A percentile compares a stretch with the other conserved stretches of the same genome.
phyloP scores from a whole-genome alignment of 2,113 vertebrate genomes.

The Ranitomeya variabilis region DNA sequence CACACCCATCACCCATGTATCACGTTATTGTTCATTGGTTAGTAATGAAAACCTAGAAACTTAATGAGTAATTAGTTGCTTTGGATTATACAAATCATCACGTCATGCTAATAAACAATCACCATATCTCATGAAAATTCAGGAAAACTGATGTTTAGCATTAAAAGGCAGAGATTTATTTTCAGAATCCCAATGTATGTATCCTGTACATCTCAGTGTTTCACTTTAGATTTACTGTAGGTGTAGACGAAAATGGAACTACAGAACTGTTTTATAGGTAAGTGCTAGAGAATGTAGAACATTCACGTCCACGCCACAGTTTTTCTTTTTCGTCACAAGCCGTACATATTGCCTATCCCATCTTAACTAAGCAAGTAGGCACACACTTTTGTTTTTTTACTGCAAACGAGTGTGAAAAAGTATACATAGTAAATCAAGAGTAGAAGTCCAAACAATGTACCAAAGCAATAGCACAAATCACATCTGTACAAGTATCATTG shows the following conservation, averaged over 20 bases:
- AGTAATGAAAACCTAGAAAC: neutral
- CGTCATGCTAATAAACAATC: slow-evolving; percentile 12
- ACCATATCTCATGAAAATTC: neutral
- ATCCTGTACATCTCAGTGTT: slow-evolving; percentile 28
- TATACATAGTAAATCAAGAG: slow-evolving; percentile 45
- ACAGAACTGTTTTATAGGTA: slow-evolving; percentile 39
- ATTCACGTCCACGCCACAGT: slow-evolving; percentile 20
- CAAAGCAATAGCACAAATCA: slow-evolving; percentile 52
- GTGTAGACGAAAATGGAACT: slow-evolving; percentile 14
- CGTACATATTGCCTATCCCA: slow-evolving; percentile 14
- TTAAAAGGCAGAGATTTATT: slow-evolving; percentile 38
- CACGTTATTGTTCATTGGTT: neutral
- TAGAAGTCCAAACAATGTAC: slow-evolving; percentile 41
- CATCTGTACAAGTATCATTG: slow-evolving; percentile 39
- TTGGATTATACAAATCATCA: neutral
- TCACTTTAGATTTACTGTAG: neutral
- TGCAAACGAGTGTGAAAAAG: slow-evolving; percentile 42
- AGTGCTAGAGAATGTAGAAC: slow-evolving; percentile 20
- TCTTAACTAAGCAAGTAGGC: slow-evolving; percentile 40
- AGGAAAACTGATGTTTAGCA: slow-evolving; percentile 4
- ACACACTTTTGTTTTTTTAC: slow-evolving; percentile 37
- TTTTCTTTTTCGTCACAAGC: neutral
- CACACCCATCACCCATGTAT: neutral
- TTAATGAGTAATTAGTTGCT: neutral
- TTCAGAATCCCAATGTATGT: slow-evolving; percentile 18